phyloP scores from a whole-genome alignment of 2,797 vertebrate species.

The Pristis pectinata region DNA sequence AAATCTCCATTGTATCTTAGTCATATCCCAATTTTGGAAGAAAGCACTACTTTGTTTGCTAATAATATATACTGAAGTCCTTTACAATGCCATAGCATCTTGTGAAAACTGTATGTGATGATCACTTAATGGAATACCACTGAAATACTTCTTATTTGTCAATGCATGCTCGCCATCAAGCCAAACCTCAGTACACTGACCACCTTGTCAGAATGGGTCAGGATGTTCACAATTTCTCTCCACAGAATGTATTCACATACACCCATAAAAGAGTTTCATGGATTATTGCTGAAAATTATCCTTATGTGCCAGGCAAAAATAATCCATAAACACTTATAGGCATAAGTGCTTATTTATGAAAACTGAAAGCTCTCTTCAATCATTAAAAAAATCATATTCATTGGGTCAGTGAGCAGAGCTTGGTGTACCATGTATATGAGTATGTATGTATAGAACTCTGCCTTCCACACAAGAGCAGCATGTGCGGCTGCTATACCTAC shows the following conservation, averaged over 20 bases:
- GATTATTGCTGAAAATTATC: no score
- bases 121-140: not conserved
- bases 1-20: not conserved
- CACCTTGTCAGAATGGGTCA: not conserved
- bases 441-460: not conserved
- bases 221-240: not conserved
- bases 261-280: not conserved
- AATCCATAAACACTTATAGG: not conserved
- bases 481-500: not conserved
- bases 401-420: not conserved
- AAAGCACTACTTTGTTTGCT: no score
- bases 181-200: not conserved
- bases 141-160: not conserved
- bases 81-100: not conserved
- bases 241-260: not conserved
- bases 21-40: no score
- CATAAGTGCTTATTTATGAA: not conserved
- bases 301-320: not conserved
- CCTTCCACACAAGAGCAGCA: not conserved
- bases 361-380: not conserved
- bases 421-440: not conserved
- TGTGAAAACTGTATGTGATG: not conserved
- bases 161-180: not conserved
- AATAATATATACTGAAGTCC: not conserved
- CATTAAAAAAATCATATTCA: not conserved